These are phyloP conservation scores for Agrotis puta DNA, from an alignment of 2,888 invertebrate species.

Conservation along the genomic window DNA sequence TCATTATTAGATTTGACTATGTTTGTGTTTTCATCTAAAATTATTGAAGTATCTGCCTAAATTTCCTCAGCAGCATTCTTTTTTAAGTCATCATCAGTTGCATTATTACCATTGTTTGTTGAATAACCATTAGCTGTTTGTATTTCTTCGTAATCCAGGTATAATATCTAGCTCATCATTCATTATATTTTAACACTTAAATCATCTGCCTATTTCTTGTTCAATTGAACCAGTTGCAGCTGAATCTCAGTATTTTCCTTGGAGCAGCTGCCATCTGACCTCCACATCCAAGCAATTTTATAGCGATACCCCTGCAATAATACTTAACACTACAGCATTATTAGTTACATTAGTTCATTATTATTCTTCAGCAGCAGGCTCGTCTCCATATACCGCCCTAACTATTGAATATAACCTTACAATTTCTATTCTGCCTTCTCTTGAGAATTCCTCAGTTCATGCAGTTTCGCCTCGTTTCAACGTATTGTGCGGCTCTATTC, in stretches of 20 bases:
- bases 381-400: conserved; percentile 13
- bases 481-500: conserved; percentile 62
- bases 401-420: conserved; percentile 47
- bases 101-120: neutral
- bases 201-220: too few relatives aligned
- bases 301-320: too few relatives aligned
- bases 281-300: too few relatives aligned
- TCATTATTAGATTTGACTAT: conserved; percentile 51
- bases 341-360: conserved; percentile 1
- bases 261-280: too few relatives aligned
- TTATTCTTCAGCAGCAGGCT: conserved; percentile 36
- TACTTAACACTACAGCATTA: neutral
- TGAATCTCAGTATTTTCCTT: too few relatives aligned
- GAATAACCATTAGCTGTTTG: neutral
- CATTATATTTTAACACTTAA: too few relatives aligned
- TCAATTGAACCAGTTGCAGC: neutral
- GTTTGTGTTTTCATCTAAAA: neutral
- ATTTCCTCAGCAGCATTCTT: neutral
- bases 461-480: conserved; percentile 57
- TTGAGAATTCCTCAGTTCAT: conserved; percentile 50
- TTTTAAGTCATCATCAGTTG: neutral
- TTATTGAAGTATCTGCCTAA: neutral
- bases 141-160: too few relatives aligned
- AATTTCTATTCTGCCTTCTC: conserved; percentile 49
- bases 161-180: too few relatives aligned